Base-by-base conservation (phyloP, 2,888 invertebrate species). In the Teleiodes luculella region DNA sequence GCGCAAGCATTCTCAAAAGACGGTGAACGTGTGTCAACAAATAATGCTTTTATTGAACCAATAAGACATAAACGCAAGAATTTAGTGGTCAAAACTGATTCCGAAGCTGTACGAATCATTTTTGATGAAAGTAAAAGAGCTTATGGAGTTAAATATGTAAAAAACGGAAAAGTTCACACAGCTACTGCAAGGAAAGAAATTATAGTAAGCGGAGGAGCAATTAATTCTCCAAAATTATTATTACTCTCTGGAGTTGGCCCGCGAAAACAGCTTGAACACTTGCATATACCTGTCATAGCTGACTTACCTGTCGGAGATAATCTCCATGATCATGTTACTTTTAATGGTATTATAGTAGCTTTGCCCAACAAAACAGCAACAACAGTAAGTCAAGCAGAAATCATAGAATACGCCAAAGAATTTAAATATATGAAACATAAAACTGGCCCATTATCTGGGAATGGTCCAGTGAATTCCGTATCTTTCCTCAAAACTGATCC, bases 1-100 rank as follows among this genome's bases (percentile, higher is more conserved):
- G 68, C 91, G 0, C 93, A 94, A 69, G 81, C 90, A 0, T 88
- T 92, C 0, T 70, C 90, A 0, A 72, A 83, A 33, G 76, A 91
- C 57, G 93, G 94, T 0, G 73, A 80, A 61, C 83, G 94, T 54
- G 80, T 88, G 11, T 94, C 93, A 10, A 87, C 93, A 0, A 93
- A 94, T 67, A 83, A 76, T 0, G 94, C 93, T 0, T 94, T 92
- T 66, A 91, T 94, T n/a, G 78, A 91, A 57, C 93, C 94, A 0
- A 91, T 94, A 18, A 79, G 93, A 30, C 75, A 87, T 37, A 90
- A 68, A 55, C 62, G 84, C 36, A 69, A 92, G 5, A 92, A 92
- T 65, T 74, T 93, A 3, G 76, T 66, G 0, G 79, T 93, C 0
- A 76, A 79, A 68, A 83, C 90, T 0, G 76, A 90, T 36, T 83